These are phyloP conservation scores for Chrysolina haemoptera DNA, from an alignment of 2,888 invertebrate genomes.

Conservation along the genomic window DNA sequence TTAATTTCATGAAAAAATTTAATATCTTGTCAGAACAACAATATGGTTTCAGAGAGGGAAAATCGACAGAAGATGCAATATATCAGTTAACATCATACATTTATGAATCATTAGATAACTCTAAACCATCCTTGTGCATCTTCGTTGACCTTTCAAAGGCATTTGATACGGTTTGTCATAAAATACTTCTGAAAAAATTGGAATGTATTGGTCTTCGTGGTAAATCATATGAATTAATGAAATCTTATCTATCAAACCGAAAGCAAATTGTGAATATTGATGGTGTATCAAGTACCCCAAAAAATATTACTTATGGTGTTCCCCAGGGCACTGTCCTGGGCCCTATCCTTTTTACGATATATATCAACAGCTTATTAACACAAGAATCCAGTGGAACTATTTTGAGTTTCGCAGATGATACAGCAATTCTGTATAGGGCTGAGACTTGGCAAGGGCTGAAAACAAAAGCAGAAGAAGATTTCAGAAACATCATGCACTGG, in stretches of 20 bases:
- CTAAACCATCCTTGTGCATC: constrained; percentile 3
- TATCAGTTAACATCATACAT: neutral
- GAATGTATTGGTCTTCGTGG: neutral
- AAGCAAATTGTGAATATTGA: constrained; percentile 9
- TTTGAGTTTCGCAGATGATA: constrained; percentile 29
- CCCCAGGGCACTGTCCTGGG: constrained; percentile 13
- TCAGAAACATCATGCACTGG: neutral
- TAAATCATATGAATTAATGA: neutral
- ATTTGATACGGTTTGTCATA: constrained; percentile 17
- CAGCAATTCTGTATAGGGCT: constrained; percentile 16
- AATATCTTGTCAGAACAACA: constrained; percentile 23
- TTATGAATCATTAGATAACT: neutral
- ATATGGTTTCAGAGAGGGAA: constrained; percentile 13
- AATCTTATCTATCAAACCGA: neutral
- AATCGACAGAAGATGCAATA: neutral
- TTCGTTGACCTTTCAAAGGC: constrained; percentile 19
- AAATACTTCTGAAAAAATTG: neutral
- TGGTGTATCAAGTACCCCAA: neutral
- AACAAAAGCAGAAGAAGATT: neutral
- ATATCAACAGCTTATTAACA: constrained; percentile 11
- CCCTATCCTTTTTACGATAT: constrained; percentile 3
- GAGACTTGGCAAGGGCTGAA: constrained; percentile 21
- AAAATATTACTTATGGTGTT: neutral
- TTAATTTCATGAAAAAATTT: constrained; percentile 1
- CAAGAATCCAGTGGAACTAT: neutral